Conservation (phyloP, 2,888 invertebrate genomes). For the Pristionchus maxplancki region DNA sequence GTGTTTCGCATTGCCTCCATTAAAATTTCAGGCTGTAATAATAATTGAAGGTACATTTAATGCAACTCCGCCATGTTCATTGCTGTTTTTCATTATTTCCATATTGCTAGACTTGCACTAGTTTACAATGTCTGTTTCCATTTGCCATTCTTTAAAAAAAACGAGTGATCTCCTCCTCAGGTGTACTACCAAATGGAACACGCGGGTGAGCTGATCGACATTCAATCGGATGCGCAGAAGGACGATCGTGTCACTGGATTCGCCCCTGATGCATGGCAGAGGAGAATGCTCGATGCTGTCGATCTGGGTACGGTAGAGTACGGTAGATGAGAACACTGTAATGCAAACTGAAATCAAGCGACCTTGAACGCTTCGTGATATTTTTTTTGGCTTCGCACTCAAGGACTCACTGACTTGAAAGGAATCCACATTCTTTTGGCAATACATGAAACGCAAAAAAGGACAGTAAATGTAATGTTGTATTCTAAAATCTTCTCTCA, state of each 20-base stretch:
- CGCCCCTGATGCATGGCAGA: slow-evolving; percentile 78
- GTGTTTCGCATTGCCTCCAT: no score
- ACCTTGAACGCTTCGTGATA: no score
- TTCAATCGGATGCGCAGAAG: slow-evolving; percentile 73
- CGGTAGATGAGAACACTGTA: background rate
- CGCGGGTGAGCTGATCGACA: slow-evolving; percentile 75
- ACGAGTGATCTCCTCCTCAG: background rate
- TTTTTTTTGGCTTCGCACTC: background rate
- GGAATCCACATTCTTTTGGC: background rate
- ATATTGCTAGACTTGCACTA: no score
- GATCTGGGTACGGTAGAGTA: slow-evolving; percentile 68
- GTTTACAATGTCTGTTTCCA: no score
- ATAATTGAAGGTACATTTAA: no score
- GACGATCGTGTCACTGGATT: slow-evolving; percentile 77
- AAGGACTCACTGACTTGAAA: no score
- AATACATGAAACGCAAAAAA: background rate
- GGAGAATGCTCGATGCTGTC: slow-evolving; percentile 77
- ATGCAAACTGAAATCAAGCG: no score
- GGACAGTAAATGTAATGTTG: background rate
- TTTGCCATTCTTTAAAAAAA: no score
- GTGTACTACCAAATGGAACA: slow-evolving; percentile 69
- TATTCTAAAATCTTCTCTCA: slow-evolving; percentile 55
- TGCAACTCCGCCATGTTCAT: no score
- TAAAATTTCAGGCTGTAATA: no score
- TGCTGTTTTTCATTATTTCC: no score